Evolutionary conservation across 2,888 invertebrate species (phyloP).

Genomic region (Macrophya alboannulata): DNA sequence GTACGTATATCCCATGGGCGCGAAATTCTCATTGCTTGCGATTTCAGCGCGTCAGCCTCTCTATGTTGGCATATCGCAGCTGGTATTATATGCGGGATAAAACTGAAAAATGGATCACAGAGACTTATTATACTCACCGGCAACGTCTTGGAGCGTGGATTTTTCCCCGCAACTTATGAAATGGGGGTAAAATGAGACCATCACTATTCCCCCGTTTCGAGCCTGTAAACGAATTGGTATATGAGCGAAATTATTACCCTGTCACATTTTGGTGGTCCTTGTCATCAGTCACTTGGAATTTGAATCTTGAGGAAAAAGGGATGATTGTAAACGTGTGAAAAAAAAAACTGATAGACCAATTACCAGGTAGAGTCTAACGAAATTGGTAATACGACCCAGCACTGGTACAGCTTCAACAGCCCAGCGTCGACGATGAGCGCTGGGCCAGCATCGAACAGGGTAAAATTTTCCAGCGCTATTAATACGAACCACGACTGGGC

Average conservation of each 20-base stretch:
- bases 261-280: neutral
- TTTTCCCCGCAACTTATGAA: conserved; percentile 84
- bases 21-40: conserved; percentile 23
- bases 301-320: neutral
- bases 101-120: conserved; percentile 59
- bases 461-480: too few relatives aligned
- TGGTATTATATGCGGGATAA: conserved; percentile 38
- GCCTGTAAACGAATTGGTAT: conserved; percentile 79
- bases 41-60: neutral
- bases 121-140: conserved; percentile 84
- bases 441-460: too few relatives aligned
- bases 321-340: neutral
- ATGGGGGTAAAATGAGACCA: conserved; percentile 85
- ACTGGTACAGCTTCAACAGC: too few relatives aligned
- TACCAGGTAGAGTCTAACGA: too few relatives aligned
- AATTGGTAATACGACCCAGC: too few relatives aligned
- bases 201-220: conserved; percentile 84
- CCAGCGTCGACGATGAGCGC: too few relatives aligned
- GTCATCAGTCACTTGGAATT: neutral
- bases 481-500: too few relatives aligned
- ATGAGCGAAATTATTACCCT: conserved; percentile 62
- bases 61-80: neutral
- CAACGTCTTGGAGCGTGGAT: conserved; percentile 83
- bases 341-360: neutral
- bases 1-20: conserved; percentile 6